Evolutionary conservation across 2,888 invertebrate species (phyloP).

Genomic region (Leptopterna dolabrata): DNA sequence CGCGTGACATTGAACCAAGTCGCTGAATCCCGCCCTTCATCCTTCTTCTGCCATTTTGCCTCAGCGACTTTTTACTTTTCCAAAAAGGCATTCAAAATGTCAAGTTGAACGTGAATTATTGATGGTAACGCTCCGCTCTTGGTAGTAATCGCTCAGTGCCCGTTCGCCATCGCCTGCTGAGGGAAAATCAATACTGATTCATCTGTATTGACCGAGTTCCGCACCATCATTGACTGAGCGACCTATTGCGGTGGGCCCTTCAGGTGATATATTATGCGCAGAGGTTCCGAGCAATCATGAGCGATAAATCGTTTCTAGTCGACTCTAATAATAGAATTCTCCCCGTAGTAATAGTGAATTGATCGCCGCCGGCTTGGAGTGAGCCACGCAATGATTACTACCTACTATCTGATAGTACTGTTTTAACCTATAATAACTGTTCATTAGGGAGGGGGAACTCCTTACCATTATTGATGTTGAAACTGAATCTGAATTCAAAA

Average conservation of each 20-base stretch:
- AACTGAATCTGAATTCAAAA: no score
- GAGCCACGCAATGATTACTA: no score
- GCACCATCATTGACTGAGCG: background rate
- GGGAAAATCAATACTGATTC: background rate
- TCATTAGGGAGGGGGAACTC: no score
- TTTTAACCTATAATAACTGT: no score
- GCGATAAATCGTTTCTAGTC: background rate
- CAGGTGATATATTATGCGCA: background rate
- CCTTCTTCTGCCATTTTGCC: background rate
- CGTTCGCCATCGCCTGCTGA: background rate
- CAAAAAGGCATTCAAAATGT: background rate
- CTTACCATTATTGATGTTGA: no score
- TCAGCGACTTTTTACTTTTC: background rate
- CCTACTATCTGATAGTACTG: no score
- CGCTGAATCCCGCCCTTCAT: background rate
- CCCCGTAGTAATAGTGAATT: no score
- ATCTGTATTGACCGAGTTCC: background rate
- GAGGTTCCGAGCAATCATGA: background rate
- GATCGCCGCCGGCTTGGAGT: no score
- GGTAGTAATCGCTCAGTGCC: background rate
- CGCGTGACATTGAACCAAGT: no score
- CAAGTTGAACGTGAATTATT: background rate
- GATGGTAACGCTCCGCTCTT: background rate
- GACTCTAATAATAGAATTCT: no score
- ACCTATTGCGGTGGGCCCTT: background rate